Evolutionary conservation across 2,113 vertebrate genomes (phyloP).

Genomic region (Alces alces): DNA sequence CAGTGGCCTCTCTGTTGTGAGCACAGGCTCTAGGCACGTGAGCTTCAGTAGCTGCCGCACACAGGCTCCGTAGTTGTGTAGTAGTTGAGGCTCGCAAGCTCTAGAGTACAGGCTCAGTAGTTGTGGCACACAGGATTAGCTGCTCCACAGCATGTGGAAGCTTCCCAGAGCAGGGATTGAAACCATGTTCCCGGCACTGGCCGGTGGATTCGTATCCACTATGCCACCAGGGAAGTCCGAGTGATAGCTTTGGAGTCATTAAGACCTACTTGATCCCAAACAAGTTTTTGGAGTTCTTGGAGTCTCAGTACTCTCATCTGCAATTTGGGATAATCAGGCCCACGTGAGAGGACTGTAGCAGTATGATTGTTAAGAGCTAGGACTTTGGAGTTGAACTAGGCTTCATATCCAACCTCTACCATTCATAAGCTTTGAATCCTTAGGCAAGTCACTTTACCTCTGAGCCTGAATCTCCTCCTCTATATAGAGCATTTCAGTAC

Average conservation of each 20-base stretch:
- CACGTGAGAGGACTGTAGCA: neutral
- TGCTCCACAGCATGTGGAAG: neutral
- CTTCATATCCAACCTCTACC: neutral
- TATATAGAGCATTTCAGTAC: neutral
- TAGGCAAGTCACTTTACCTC: neutral
- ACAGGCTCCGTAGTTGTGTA: neutral
- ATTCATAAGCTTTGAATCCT: neutral
- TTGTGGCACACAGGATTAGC: neutral
- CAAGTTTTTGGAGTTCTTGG: neutral
- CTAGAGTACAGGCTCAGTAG: neutral
- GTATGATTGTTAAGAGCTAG: neutral
- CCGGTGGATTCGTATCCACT: neutral
- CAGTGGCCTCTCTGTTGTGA: neutral
- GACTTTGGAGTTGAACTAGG: neutral
- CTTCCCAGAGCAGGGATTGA: neutral
- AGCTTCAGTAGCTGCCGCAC: neutral
- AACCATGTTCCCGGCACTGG: neutral
- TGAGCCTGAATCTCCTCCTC: neutral
- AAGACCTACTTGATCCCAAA: neutral
- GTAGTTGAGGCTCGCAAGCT: neutral
- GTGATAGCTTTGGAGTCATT: neutral
- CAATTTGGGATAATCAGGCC: neutral
- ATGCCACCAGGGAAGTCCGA: neutral
- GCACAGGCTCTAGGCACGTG: neutral
- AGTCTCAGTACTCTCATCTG: neutral